Conservation (phyloP, 2,113 vertebrate genomes). For the Paratilapia polleni region DNA sequence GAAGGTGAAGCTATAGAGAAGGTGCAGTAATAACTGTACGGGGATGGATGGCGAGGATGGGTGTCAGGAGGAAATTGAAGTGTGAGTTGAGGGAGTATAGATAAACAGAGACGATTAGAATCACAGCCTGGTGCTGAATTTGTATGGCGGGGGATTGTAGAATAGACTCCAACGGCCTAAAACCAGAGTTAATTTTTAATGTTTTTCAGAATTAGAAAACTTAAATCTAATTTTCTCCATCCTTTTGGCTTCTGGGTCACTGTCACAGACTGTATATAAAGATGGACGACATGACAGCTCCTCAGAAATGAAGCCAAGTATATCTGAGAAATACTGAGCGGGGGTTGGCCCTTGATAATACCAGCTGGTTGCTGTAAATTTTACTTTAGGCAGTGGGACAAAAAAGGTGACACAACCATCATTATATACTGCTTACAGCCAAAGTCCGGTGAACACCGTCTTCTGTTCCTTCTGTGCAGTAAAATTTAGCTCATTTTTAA, state of each 20-base stretch:
- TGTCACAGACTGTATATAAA: not conserved
- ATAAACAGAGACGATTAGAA: not conserved
- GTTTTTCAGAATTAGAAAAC: not conserved
- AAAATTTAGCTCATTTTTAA: too few species aligned
- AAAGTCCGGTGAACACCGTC: too few species aligned
- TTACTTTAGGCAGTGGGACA: too few species aligned
- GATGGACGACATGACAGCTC: not conserved
- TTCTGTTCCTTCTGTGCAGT: too few species aligned
- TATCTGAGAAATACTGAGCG: accelerated
- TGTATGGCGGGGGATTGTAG: not conserved
- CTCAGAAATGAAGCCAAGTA: accelerated
- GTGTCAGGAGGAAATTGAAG: not conserved
- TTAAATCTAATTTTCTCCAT: not conserved
- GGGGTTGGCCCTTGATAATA: not conserved
- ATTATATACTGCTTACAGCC: not conserved
- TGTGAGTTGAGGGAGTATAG: not conserved
- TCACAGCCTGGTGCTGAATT: not conserved
- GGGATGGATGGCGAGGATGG: not conserved
- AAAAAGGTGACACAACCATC: not conserved
- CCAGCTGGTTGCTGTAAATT: not conserved
- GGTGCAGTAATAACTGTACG: slow-evolving; percentile 10
- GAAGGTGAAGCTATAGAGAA: slow-evolving; percentile 22
- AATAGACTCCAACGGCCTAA: not conserved
- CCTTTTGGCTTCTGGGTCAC: not conserved
- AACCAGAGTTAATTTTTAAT: not conserved